Base-by-base conservation (phyloP, 2,797 vertebrate species). In the Phrynocephalus vlangalii region DNA sequence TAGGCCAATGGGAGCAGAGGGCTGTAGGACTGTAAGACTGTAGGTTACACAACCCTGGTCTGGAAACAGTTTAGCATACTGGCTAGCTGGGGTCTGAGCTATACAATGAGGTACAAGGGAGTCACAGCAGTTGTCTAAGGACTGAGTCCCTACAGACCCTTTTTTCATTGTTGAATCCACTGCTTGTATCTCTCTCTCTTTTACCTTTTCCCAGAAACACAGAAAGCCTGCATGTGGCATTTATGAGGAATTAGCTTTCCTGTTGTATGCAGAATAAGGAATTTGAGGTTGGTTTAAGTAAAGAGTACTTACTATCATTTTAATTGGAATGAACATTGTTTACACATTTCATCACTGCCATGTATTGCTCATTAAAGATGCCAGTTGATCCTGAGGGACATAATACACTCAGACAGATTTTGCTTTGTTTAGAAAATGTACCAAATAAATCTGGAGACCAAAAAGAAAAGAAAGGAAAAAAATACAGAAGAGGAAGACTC, bases 301-400 rank as follows among this genome's bases (percentile, higher is more conserved):
- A 86, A 77, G 78, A 44, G 88, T 0, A 0, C 85, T 94, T 94
- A 83, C 83, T 89, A 83, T 33, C 44, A 68, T 87, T 93, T 93
- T 92, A 95, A 93, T 89, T 93, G 89, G 92, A 93, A 94, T 92
- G 91, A 93, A 85, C 11, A 90, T 86, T 93, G 92, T 92, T 95
- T 95, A 93, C 88, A 93, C 83, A 94, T 86, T 90, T 88, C 85
- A 91, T 87, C 86, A 93, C 93, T 88, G 83, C 77, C 22, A 63
- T 44, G 38, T n/a, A 50, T 80, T 88, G 83, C 83, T 85, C 70
- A 81, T 56, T 84, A 76, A 88, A 88, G 77, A 85, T 84, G 30
- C 56, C 77, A 84, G 30, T 52, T 88, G 68, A 80, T 85, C 87
- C 87, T 73, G 63, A 80, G 56, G 83, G 71, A 67, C 71, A 75